Evolutionary conservation across 2,113 vertebrate genomes (phyloP), one percentile per base, ranked within the genome.

Genomic region (Connochaetes taurinus): DNA sequence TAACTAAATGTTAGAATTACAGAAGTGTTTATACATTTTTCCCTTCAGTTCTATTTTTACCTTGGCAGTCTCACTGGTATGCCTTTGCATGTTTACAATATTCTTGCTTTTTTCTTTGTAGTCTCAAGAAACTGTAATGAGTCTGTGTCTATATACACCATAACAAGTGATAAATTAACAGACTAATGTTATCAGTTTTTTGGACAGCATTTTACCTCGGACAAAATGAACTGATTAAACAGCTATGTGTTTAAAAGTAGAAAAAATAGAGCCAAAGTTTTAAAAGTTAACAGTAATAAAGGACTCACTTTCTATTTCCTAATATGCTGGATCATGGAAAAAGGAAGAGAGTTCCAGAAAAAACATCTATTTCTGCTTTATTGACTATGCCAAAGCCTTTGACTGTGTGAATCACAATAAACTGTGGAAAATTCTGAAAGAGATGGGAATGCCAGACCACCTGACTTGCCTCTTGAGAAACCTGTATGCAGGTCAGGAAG

Each of bases 141-240:
- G 29, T 78, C 11, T 87, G 21, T 76, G 11, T 78, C 81, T 60
- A 60, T 23, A 74, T 15, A 86, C 1, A 50, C 29, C 17, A 57
- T 78, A 94, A 50, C 19, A 78, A 60, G 33, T 87, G 23, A 94
- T 53, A 58, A 36, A 76, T 81, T 90, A 90, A 94, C 96, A 92
- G 62, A 87, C 27, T 82, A 89, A 91, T 74, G 12, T 53, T 74
- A 78, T 50, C 84, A 80, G 60, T 43, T 86, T 12, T 90, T 92
- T 67, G n/a, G 83, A 71, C 6, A 87, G 27, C 7, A 88, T 82
- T 87, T 83, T 94, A 78, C 9, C n/a, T 60, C 6, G 52, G 55
- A 43, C 80, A 53, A 90, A 82, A 78, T 62, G 23, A 97, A 74
- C 62, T 62, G 36, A 91, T 81, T 86, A 87, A 94, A 89, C 94